A percentile compares a stretch with the other conserved stretches of the same genome.
phyloP scores from a whole-genome alignment of 2,797 vertebrate genomes.

The Bradypodion ventrale region DNA sequence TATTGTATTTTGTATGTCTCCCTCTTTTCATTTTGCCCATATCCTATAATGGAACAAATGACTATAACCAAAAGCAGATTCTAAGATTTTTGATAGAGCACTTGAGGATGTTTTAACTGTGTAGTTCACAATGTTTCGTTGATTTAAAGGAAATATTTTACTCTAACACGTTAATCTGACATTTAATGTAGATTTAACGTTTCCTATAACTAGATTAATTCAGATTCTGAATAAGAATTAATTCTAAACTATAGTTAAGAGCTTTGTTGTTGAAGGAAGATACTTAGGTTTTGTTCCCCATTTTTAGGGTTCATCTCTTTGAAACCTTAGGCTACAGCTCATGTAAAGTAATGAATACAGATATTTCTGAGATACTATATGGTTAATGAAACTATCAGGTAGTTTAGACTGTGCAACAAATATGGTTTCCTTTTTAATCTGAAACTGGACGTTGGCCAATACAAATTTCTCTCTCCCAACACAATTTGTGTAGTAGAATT shows the following conservation, averaged over 20 bases:
- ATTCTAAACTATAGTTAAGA: conserved; percentile 31
- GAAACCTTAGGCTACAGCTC: background rate
- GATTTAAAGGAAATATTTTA: conserved; percentile 20
- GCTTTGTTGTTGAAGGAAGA: conserved; percentile 16
- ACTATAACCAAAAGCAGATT: background rate
- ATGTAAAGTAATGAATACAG: background rate
- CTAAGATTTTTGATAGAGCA: conserved; percentile 3
- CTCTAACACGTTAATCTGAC: conserved; percentile 22
- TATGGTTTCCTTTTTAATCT: background rate
- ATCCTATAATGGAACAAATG: background rate
- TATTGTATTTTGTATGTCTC: background rate
- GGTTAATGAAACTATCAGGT: background rate
- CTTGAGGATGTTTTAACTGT: conserved; percentile 25
- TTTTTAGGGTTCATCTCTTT: conserved; percentile 19
- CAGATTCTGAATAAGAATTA: conserved; percentile 39
- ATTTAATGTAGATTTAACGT: conserved; percentile 30
- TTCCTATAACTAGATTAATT: conserved; percentile 41
- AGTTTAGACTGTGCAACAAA: background rate
- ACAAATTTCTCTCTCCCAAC: background rate
- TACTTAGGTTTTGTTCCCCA: conserved; percentile 13
- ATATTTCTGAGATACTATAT: background rate
- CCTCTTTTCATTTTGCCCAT: background rate
- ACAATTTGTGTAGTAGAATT: background rate
- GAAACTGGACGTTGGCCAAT: background rate
- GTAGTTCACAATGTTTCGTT: conserved; percentile 22